Evolutionary conservation across 2,797 vertebrate species (phyloP), one percentile per base, ranked within the genome.

Genomic region (Varecia variegata): DNA sequence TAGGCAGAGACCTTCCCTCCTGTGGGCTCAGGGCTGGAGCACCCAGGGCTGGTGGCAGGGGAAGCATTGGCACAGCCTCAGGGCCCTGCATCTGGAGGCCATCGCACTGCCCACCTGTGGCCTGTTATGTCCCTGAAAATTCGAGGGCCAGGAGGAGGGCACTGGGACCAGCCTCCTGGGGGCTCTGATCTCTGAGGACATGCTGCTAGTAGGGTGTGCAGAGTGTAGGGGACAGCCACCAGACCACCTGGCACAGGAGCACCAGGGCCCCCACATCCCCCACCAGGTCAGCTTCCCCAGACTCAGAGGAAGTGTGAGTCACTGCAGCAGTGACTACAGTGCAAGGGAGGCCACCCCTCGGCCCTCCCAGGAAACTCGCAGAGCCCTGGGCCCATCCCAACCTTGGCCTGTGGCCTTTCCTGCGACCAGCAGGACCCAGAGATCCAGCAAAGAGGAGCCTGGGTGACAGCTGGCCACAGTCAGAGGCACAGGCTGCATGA

Each of bases 281-380:
- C 30, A 76, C 5, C 18, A 23, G 45, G 45, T 18, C 20, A 27
- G 18, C 32, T 76, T 21, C 74, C 7, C 74, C 47, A 77, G 74
- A 54, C 32, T 77, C 47, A 77, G 73, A 47, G 47, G 30, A n/a
- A n/a, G n/a, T n/a, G n/a, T n/a, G n/a, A n/a, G n/a, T n/a, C n/a
- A n/a, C n/a, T n/a, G 43, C 14, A 45, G 71, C 27, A 73, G 27
- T 32, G 14, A 74, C 71, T 18, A 20, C 27, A 18, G 9, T 32
- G 25, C 13, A 60, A 52, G 52, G 71, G 77, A 25, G 40, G 20
- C 23, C 67, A 50, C 32, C 86, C 71, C 40, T 89, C 89, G 56
- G 83, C 95, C 80, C 81, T 93, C 60, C 70, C 86, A 50, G 92
- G 97, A 73, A 58, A 85, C 14, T 50, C 65, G 7, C 77, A 77